phyloP scores from a whole-genome alignment of 2,113 vertebrate species.

The Anseranas semipalmata region DNA sequence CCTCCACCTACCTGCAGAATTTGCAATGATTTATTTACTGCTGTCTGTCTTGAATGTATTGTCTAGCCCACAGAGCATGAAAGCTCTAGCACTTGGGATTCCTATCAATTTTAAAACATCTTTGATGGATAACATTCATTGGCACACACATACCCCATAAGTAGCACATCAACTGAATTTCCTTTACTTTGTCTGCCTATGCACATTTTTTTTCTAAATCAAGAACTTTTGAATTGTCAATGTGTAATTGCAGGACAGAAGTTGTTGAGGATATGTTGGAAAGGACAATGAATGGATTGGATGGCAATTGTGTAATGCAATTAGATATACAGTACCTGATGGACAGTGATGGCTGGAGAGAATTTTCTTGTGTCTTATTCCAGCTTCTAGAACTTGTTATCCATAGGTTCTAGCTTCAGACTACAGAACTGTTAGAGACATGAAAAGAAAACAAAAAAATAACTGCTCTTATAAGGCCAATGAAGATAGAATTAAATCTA shows the following conservation, averaged over 20 bases:
- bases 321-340: not conserved
- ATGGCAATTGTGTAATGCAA: not conserved
- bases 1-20: not conserved
- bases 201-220: not conserved
- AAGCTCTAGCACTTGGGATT: not conserved
- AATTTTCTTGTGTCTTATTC: not conserved
- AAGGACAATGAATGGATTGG: not conserved
- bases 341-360: not conserved
- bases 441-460: not conserved
- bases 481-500: not conserved
- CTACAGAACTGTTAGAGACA: not conserved
- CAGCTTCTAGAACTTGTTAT: not conserved
- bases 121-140: not conserved
- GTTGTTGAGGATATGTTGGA: not conserved
- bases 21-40: not conserved
- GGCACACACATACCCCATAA: not conserved
- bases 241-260: not conserved
- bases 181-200: not conserved
- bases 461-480: not conserved
- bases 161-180: not conserved
- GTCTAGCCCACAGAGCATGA: not conserved
- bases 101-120: not conserved
- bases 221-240: not conserved
- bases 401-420: too few relatives aligned
- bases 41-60: not conserved